Base-by-base conservation (phyloP, 1,140 invertebrate genomes). In the Harlomillsia oculata region DNA sequence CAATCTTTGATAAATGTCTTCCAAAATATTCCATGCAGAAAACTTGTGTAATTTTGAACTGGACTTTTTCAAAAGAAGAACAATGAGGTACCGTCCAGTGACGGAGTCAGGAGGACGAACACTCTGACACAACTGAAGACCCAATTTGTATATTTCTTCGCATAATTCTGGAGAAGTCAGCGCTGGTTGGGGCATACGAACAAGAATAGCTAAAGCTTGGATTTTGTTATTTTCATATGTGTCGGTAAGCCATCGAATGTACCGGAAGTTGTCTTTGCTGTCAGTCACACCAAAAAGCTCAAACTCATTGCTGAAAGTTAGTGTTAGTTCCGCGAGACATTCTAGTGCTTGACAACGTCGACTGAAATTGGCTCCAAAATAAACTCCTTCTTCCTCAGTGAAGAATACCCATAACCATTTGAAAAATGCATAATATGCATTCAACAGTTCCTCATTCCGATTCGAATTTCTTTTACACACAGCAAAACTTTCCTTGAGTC, bases 101-200 rank as follows among this genome's bases (percentile, higher is more conserved):
- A 66, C 23, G 90, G 72, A 62, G 85, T 91, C 87, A n/a, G 83
- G 80, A 1, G 89, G 88, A 67, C 80, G 81, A 16, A 84, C 73
- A 56, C 82, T 86, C 2, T 78, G 13, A 80, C 79, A 44, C 87
- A 69, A n/a, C 70, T 36, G 20, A 82, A 45, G 25, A 78, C 74
- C 21, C 76, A 68, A 41, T 71, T 66, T 51, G 77, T 73, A 50
- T 74, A 71, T 56, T 70, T 71, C 53, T 70, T 59, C 70, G 77
- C 60, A 49, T 41, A 60, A 32, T 51, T 48, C 62, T 63, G 44
- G 69, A 65, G 40, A 66, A 43, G 9, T 18, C 9, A 43, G 20
- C 40, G 20, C 20, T 13, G 20, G 9, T 43, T 43, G 9, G 20
- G 9, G 40, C 8, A 13, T 11, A 43, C 9, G 9, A 43, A 9